These are phyloP conservation scores for Mesembrinibis cayennensis DNA, from an alignment of 2,113 vertebrate species.

Conservation along the genomic window DNA sequence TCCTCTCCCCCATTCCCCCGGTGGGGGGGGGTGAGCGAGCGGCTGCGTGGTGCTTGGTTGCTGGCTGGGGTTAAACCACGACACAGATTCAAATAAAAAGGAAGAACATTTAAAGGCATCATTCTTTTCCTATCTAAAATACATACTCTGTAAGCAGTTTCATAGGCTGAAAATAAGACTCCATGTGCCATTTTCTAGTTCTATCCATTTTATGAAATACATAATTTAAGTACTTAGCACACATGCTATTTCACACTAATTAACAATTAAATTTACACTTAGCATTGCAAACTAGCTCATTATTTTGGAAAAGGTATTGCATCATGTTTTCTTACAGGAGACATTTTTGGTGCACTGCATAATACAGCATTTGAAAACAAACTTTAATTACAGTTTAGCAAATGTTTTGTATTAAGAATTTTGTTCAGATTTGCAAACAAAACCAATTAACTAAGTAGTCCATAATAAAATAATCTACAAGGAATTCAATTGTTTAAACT, in stretches of 20 bases:
- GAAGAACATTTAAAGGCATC: not conserved
- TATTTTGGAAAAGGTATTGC: not conserved
- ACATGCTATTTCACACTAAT: not conserved
- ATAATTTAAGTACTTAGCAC: not conserved
- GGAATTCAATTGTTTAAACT: not conserved
- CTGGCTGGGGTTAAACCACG: too few species aligned
- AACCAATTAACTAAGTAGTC: not conserved
- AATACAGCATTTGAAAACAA: not conserved
- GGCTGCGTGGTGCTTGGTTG: too few species aligned
- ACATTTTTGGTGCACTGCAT: not conserved
- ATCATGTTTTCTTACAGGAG: not conserved
- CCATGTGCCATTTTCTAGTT: not conserved
- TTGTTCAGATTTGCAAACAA: not conserved
- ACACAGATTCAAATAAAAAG: not conserved
- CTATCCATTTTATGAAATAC: not conserved
- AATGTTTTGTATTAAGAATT: not conserved
- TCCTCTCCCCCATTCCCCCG: too few species aligned
- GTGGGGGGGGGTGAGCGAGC: too few species aligned
- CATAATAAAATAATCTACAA: not conserved
- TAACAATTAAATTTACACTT: not conserved
- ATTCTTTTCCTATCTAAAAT: not conserved
- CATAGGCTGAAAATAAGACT: not conserved
- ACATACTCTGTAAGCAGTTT: not conserved
- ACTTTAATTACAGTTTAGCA: not conserved
- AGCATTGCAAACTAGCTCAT: not conserved